Conservation (phyloP, 2,888 invertebrate species). For the Hirudinaria manillensis region DNA sequence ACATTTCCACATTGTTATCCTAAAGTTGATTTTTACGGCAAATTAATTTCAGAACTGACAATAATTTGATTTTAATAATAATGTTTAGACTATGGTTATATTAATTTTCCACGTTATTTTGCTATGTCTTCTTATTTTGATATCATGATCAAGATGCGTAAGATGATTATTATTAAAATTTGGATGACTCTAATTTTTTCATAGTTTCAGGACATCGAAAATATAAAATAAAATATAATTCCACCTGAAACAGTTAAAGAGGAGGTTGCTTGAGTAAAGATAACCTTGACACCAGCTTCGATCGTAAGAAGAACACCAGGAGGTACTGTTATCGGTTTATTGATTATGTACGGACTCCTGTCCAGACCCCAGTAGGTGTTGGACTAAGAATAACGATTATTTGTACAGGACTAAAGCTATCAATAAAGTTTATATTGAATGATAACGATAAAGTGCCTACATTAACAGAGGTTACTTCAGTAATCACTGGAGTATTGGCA, state of each 20-base stretch:
- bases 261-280: slow-evolving; percentile 8
- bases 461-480: slow-evolving; percentile 9
- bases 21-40: no score
- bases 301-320: slow-evolving; percentile 7
- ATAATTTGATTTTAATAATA: no score
- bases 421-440: not conserved
- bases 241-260: slow-evolving; percentile 15
- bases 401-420: not conserved
- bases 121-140: not conserved
- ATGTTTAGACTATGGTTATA: no score
- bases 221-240: not conserved
- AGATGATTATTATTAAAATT: no score
- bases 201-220: no score
- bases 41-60: no score
- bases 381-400: not conserved
- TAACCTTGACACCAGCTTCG: slow-evolving; percentile 27
- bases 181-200: no score
- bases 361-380: slow-evolving; percentile 6
- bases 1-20: no score
- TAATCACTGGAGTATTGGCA: not conserved
- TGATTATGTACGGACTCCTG: slow-evolving; percentile 26
- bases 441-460: not conserved
- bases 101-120: not conserved
- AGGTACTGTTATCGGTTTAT: not conserved
- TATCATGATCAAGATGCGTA: no score